Base-by-base conservation (phyloP, 2,888 invertebrate genomes). In the Volucella zonaria region DNA sequence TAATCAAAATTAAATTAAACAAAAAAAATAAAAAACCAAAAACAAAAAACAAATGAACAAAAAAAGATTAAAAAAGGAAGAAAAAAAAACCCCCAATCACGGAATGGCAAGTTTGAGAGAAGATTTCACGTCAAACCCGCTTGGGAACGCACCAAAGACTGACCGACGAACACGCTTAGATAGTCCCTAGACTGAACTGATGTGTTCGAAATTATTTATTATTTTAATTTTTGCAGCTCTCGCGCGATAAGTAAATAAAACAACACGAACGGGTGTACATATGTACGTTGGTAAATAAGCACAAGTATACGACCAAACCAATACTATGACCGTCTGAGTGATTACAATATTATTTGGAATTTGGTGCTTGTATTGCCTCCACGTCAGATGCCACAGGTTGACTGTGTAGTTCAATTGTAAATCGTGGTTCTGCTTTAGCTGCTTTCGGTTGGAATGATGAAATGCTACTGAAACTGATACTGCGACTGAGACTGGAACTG, bases 61-160 rank as follows among this genome's bases (percentile, higher is more conserved):
- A 52, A 15, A 15, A 52, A 15, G 6, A 52, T 43, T 14, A 38
- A 31, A 56, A n/a, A 45, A 47, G 15, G 2, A 66, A 47, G 3
- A 49, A 9, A 47, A n/a, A 45, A 12, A 56, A 64, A 40, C 47
- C 45, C 9, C 45, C 47, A 64, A 40, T 70, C 64, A 56, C 64
- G 56, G 12, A 70, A 49, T 64, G 64, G 64, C 70, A 62, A 77
- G 62, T 56, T 62, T 51, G 23, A 61, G 38, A 43, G 52, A 51
- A 18, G 77, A 77, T 67, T 68, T 64, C 77, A 88, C 88, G 88
- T 88, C 88, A 87, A 87, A 87, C 87, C 87, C 75, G 78, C 85
- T 87, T 86, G 88, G 78, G 87, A 88, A 83, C 86, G 78, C 87
- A 88, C 87, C 74, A 88, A 88, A 87, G 85, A 88, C 89, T 89